These are phyloP conservation scores for Brachionus asplanchnoidis DNA, from an alignment of 1,140 invertebrate species.

Conservation along the genomic window DNA sequence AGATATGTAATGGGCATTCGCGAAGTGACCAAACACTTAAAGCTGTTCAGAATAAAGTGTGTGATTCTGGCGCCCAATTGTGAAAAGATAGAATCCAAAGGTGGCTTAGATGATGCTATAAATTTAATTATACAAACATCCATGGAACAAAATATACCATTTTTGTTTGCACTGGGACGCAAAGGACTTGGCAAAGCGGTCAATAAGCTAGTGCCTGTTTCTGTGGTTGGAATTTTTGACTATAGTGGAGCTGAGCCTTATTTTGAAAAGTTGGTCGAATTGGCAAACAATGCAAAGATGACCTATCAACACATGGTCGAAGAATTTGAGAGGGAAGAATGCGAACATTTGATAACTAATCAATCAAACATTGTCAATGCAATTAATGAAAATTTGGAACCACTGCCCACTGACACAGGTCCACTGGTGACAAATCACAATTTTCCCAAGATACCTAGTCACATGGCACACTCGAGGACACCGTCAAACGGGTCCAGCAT, in stretches of 20 bases:
- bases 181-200: constrained; percentile 60
- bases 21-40: constrained; percentile 61
- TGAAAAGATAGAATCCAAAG: constrained; percentile 58
- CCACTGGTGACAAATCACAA: background rate
- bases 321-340: constrained; percentile 14
- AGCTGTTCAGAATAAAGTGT: constrained; percentile 61
- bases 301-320: constrained; percentile 36
- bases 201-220: constrained; percentile 60
- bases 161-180: constrained; percentile 60
- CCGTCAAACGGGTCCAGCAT: constrained; percentile 24
- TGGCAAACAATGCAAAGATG: constrained; percentile 7
- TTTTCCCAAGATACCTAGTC: background rate
- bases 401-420: background rate
- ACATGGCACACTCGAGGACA: constrained; percentile 36
- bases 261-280: background rate
- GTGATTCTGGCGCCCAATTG: constrained; percentile 63
- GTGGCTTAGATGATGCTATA: constrained; percentile 59
- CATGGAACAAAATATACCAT: constrained; percentile 57
- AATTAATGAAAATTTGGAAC: background rate
- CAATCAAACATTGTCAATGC: background rate
- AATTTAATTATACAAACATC: constrained; percentile 56
- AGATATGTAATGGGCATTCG: constrained; percentile 63
- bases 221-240: constrained; percentile 62
- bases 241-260: constrained; percentile 61
- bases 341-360: background rate